Evolutionary conservation across 2,113 vertebrate genomes (phyloP).

Genomic region (Garra rufa): DNA sequence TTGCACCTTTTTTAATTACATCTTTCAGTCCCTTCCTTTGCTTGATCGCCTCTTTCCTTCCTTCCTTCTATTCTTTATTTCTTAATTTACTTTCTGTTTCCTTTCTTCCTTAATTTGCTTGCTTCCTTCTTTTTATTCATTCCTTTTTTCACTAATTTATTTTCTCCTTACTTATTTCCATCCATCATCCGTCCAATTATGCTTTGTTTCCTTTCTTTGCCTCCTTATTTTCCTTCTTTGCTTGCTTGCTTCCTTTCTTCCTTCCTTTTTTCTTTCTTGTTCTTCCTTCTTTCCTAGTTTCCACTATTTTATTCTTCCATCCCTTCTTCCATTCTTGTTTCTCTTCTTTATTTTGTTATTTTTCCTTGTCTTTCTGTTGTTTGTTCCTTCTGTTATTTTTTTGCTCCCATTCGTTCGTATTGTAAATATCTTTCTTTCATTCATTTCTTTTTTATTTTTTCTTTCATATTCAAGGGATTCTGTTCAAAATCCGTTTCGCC

Average conservation of each 20-base stretch:
- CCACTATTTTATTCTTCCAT: neutral
- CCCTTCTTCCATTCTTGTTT: neutral
- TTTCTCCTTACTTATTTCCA: neutral
- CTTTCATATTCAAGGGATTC: neutral
- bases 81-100: neutral
- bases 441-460: neutral
- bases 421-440: neutral
- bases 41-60: neutral
- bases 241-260: neutral
- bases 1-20: neutral
- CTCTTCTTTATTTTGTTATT: neutral
- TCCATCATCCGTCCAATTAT: neutral
- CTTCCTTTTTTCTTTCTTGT: neutral
- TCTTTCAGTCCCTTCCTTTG: neutral
- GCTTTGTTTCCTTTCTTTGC: neutral
- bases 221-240: neutral
- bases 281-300: neutral
- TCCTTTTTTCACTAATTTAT: neutral
- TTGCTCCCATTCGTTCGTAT: neutral
- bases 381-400: neutral
- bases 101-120: neutral
- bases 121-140: neutral
- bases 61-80: neutral
- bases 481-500: constrained; percentile 36
- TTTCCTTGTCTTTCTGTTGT: neutral